Base-by-base conservation (phyloP, 2,888 invertebrate species). In the Pandemis heparana region DNA sequence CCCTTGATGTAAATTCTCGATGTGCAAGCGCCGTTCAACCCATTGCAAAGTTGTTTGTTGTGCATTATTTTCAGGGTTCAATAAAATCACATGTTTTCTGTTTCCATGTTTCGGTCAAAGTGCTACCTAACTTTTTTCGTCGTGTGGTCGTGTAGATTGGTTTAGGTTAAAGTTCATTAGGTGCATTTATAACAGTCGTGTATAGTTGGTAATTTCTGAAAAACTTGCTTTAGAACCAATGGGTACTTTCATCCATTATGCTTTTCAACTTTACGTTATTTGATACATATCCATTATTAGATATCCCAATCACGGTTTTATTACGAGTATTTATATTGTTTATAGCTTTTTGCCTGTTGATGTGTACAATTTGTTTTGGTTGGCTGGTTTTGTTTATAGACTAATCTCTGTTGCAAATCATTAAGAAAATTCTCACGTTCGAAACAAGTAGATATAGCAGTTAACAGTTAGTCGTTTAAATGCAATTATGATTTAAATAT, bases 371-470 rank as follows among this genome's bases (percentile, higher is more conserved):
- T 67, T 48, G 18, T 59, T 63, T 68, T 48, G 16, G 23, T 60
- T 64, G 18, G n/a, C n/a, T 18, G 23, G 48, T 65, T 41, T n/a
- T 56, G 8, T 68, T 61, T 8, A 14, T 61, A 41, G 10, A 51
- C 23, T 16, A 60, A 32, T 68, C 18, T 62, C 51, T 39, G 39
- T 41, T 1, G 38, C 16, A 23, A 38, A 51, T 67, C 41, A 67
- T 72, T 71, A 67, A 39, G 41, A 72, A 75, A 71, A 71, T 76
- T 77, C 73, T 75, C 77, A 76, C 77, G 76, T 76, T 69, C 70
- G 51, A 70, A 66, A 68, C 61, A 61, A 76, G 66, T 70, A 68
- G 46, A 12, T 46, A 70, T 38, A 16, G 63, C 39, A 53, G 71
- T 71, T 71, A 75, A 68, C 67, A 75, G 70, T 70, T 68, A 72